phyloP scores from a whole-genome alignment of 2,797 vertebrate genomes.

The Knipowitschia caucasica region DNA sequence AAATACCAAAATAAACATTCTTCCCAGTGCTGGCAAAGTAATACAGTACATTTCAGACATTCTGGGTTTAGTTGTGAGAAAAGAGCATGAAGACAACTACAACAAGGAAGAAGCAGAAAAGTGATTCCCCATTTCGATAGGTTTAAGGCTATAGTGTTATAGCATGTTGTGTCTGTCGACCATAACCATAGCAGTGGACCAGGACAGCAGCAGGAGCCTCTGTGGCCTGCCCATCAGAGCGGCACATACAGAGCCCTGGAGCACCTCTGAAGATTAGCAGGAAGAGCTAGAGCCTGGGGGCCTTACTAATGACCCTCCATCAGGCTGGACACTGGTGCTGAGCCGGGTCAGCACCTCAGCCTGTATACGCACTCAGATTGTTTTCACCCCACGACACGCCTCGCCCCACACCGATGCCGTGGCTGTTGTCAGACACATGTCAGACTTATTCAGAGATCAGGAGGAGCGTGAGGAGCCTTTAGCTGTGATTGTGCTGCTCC shows the following conservation, averaged over 20 bases:
- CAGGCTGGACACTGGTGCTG: constrained; percentile 40
- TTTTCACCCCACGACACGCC: constrained; percentile 30
- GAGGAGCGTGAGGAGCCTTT: not conserved
- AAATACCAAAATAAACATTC: no score
- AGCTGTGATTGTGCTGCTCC: not conserved
- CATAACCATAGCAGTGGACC: not conserved
- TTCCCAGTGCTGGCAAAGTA: no score
- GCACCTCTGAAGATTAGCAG: constrained; percentile 63
- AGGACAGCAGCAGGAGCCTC: constrained; percentile 5
- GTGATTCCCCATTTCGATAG: no score
- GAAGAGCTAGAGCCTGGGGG: constrained; percentile 49
- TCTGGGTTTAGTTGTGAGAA: no score
- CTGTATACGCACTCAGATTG: constrained; percentile 39
- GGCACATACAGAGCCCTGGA: constrained; percentile 34
- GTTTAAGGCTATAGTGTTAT: no score
- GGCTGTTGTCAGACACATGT: constrained; percentile 11
- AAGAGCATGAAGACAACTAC: no score
- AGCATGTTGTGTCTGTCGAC: not conserved
- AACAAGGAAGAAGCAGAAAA: no score
- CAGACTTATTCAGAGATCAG: constrained; percentile 6
- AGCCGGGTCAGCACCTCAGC: constrained; percentile 29
- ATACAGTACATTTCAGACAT: no score
- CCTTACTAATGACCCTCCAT: constrained; percentile 47
- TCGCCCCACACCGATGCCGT: constrained; percentile 13
- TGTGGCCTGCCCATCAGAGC: constrained; percentile 13